A percentile compares a stretch with the other conserved stretches of the same genome.
These are phyloP conservation scores for Coboldia fuscipes DNA, from an alignment of 1,140 invertebrate genomes.

Conservation along the genomic window DNA sequence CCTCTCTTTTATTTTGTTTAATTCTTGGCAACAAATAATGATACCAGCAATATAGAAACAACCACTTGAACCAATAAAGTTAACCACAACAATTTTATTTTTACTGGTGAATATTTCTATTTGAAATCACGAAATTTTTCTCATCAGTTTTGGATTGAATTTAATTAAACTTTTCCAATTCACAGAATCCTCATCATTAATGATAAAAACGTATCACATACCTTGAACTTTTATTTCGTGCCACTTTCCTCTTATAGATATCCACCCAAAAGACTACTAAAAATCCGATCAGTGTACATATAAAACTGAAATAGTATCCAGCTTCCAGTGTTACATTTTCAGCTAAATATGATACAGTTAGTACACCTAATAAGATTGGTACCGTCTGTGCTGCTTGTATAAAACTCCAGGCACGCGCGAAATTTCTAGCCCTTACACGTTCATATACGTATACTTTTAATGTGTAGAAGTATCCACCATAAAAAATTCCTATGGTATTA, in stretches of 20 bases:
- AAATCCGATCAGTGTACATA: conserved; percentile 50
- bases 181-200: too few relatives aligned
- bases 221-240: conserved; percentile 41
- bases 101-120: too few relatives aligned
- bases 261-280: conserved; percentile 60
- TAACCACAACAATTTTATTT: too few relatives aligned
- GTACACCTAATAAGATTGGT: conserved; percentile 65
- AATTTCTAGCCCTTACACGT: conserved; percentile 60
- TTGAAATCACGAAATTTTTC: too few relatives aligned
- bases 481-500: conserved; percentile 44
- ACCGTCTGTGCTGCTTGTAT: conserved; percentile 73
- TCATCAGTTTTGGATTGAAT: too few relatives aligned
- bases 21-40: too few relatives aligned
- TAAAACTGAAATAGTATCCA: conserved; percentile 64
- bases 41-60: neutral
- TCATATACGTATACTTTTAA: conserved; percentile 79
- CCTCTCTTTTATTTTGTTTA: too few relatives aligned
- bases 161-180: too few relatives aligned
- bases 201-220: conserved; percentile 8
- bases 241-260: conserved; percentile 44
- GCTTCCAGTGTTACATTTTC: conserved; percentile 45
- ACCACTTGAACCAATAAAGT: neutral
- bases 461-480: conserved; percentile 67
- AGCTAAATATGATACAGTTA: conserved; percentile 59
- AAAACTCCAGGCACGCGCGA: conserved; percentile 73